A percentile compares a stretch with the other conserved stretches of the same genome.
These are phyloP conservation scores for Chrysocyon brachyurus DNA, from an alignment of 2,797 vertebrate species.

Conservation along the genomic window DNA sequence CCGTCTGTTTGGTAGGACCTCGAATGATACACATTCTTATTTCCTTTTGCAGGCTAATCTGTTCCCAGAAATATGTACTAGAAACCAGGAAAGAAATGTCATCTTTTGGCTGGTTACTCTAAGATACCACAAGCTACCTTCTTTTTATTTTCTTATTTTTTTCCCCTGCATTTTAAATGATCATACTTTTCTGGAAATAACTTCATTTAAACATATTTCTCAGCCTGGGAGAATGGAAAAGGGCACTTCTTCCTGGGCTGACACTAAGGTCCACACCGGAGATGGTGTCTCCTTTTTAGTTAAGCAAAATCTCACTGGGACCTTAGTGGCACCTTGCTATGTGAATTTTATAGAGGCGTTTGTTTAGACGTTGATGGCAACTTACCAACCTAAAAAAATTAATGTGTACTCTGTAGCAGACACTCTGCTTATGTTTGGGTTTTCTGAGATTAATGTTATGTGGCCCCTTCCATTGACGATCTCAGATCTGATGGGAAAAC, in stretches of 20 bases:
- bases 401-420: background rate
- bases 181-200: background rate
- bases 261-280: background rate
- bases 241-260: background rate
- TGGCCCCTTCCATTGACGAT: background rate
- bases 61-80: slow-evolving; percentile 69
- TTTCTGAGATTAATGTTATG: slow-evolving; percentile 42
- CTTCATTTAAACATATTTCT: slow-evolving; percentile 21
- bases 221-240: background rate
- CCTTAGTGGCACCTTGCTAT: background rate
- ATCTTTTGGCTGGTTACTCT: slow-evolving; percentile 68
- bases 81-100: slow-evolving; percentile 72
- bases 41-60: slow-evolving; percentile 73
- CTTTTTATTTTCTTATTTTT: slow-evolving; percentile 23
- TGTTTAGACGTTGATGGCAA: background rate
- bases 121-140: slow-evolving; percentile 50
- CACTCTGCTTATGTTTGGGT: slow-evolving; percentile 25
- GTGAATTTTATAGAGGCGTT: slow-evolving; percentile 9
- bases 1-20: slow-evolving; percentile 78
- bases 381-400: background rate
- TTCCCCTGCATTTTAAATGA: slow-evolving; percentile 10
- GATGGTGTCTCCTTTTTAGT: background rate
- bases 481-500: background rate
- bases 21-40: slow-evolving; percentile 50
- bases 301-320: background rate